Conservation (phyloP, 2,797 vertebrate genomes). For the Lagorchestes hirsutus region DNA sequence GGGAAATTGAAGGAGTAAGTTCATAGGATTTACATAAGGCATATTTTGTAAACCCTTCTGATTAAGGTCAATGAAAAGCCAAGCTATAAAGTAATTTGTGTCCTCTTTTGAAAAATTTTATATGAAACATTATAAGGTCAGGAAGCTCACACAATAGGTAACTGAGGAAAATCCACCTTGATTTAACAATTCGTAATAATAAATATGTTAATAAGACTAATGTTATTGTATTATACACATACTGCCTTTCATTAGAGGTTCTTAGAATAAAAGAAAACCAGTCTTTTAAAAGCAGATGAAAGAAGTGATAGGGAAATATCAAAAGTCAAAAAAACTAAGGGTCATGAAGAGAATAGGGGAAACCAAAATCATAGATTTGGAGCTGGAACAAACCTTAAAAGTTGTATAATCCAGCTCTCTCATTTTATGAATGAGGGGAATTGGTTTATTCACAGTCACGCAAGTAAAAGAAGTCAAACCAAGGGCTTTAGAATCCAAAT, state of each 20-base stretch:
- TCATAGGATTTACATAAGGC: neutral
- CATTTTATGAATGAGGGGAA: constrained; percentile 31
- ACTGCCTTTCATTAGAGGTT: constrained; percentile 25
- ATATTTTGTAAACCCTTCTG: neutral
- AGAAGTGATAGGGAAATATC: neutral
- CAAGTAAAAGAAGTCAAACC: neutral
- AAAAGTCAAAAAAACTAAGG: constrained; percentile 44
- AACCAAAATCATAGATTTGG: neutral
- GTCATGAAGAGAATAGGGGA: constrained; percentile 3
- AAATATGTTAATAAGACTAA: constrained; percentile 7
- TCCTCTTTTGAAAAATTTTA: constrained; percentile 42
- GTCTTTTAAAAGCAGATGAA: neutral
- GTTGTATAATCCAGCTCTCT: neutral
- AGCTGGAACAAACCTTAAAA: neutral
- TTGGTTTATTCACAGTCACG: neutral
- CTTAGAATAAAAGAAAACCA: constrained; percentile 24
- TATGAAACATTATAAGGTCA: constrained; percentile 15
- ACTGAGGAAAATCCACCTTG: constrained; percentile 14
- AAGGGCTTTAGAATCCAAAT: neutral
- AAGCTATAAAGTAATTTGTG: neutral
- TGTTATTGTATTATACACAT: constrained; percentile 3
- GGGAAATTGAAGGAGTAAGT: constrained; percentile 22
- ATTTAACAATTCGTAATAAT: neutral
- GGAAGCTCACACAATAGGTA: constrained; percentile 16
- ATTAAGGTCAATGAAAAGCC: constrained; percentile 8